Conservation (phyloP, 2,888 invertebrate genomes). For the Zygogramma bicolorata region DNA sequence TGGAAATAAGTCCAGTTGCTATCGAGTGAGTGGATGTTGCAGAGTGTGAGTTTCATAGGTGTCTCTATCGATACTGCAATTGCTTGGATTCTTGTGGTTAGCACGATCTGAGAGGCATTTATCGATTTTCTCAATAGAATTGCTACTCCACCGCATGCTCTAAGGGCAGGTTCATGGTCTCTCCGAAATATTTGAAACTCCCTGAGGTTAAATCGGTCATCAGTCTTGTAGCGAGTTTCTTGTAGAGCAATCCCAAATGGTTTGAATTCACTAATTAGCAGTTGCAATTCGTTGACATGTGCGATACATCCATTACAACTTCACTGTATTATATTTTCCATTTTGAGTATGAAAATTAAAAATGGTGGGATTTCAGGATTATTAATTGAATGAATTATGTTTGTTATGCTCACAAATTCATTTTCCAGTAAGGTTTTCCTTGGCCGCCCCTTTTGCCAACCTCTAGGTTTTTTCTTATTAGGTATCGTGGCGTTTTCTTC, state of each 20-base stretch:
- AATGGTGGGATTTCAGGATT: too few relatives aligned
- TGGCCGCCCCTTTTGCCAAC: neutral
- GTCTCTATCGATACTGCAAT: neutral
- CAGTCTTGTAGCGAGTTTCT: slow-evolving; percentile 28
- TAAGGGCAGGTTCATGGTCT: neutral
- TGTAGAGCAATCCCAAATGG: slow-evolving; percentile 18
- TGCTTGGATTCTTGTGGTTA: neutral
- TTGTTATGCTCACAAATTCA: too few relatives aligned
- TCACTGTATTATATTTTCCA: slow-evolving; percentile 24
- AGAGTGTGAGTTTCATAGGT: slow-evolving; percentile 4
- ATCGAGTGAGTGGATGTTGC: slow-evolving; percentile 19
- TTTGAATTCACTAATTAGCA: neutral
- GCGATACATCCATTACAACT: slow-evolving; percentile 20
- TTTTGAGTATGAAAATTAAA: too few relatives aligned
- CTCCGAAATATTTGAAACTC: slow-evolving; percentile 8
- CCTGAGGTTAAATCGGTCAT: neutral
- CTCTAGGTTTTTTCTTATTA: neutral
- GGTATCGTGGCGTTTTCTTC: neutral
- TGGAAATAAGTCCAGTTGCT: slow-evolving; percentile 10
- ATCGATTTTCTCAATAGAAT: slow-evolving; percentile 3
- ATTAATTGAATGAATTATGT: too few relatives aligned
- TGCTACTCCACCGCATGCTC: slow-evolving; percentile 24
- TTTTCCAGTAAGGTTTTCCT: too few relatives aligned
- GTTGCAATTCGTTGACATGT: slow-evolving; percentile 17
- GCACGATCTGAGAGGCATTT: neutral